Evolutionary conservation across 2,888 invertebrate species (phyloP).

Genomic region (Mythimna ferrago): DNA sequence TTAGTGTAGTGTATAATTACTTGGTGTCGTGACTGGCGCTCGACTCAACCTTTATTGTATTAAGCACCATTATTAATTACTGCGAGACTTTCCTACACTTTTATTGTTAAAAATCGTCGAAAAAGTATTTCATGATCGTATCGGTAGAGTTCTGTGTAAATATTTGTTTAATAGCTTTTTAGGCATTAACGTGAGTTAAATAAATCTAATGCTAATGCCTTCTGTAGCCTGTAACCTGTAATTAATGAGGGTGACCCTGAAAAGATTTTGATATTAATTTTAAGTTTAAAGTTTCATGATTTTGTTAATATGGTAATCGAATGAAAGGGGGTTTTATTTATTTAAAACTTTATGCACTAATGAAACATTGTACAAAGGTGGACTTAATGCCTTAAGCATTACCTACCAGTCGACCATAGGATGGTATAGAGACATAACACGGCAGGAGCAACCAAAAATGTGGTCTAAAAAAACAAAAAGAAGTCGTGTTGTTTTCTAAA

Average conservation of each 20-base stretch:
- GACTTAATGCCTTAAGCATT: too few relatives aligned
- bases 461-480: too few relatives aligned
- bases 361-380: too few relatives aligned
- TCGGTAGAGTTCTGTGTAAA: conserved; percentile 56
- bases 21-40: conserved; percentile 56
- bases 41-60: conserved; percentile 56
- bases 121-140: conserved; percentile 55
- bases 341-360: too few relatives aligned
- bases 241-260: conserved; percentile 18
- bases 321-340: too few relatives aligned
- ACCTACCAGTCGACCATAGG: too few relatives aligned
- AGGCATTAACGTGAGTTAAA: conserved; percentile 26
- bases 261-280: neutral
- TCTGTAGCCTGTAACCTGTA: conserved; percentile 17
- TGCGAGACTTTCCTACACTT: conserved; percentile 44
- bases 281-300: neutral
- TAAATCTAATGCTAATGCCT: conserved; percentile 24
- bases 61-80: conserved; percentile 65
- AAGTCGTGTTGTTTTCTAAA: too few relatives aligned
- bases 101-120: conserved; percentile 34
- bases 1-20: conserved; percentile 64
- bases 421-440: too few relatives aligned
- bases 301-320: neutral
- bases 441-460: too few relatives aligned
- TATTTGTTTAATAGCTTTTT: conserved; percentile 53